Base-by-base conservation (phyloP, 2,797 vertebrate genomes). In the Mus spretus region DNA sequence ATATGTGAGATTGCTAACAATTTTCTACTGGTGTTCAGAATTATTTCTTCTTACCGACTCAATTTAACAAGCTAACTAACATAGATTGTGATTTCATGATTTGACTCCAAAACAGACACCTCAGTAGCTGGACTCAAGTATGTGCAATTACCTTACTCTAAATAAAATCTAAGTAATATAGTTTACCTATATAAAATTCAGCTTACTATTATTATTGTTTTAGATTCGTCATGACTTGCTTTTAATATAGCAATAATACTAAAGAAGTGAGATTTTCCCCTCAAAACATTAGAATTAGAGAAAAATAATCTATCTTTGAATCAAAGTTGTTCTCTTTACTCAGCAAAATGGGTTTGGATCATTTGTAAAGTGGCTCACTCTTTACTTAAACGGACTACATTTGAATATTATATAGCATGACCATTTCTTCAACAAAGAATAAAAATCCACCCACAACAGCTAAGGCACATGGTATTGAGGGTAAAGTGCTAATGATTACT, bases 71-170 rank as follows among this genome's bases (percentile, higher is more conserved):
- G 78, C 26, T n/a, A 70, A 50, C 55, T 95, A 85, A 37, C 82
- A 83, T 24, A 17, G 47, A 78, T 84, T 31, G 44, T 70, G 14
- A 31, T 67, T 93, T 92, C 95, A 89, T 55, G 82, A 90, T 70
- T 78, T 78, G 61, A 26, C 20, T 91, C 50, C 22, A 96, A 92
- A 96, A 92, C 37, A 81, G 65, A 96, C 81, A 79, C 15, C 24
- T 89, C 34, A 22, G 0, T 70, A 31, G 2, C 26, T 67, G 3
- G 12, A 37, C 37, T 61, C 50, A 74, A 2, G 1, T 37, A 61
- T 19, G 79, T 75, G 15, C 2, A 95, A 20, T 81, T 84, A 84
- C 2, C 12, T 63, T 77, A 74, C n/a, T 65, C 63, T 65, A 20
- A 70, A 67, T 50, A 44, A n/a, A 86, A 78, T 3, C 22, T 57